Percentiles rank a stretch among this genome's conserved stretches.
phyloP scores from a whole-genome alignment of 2,888 invertebrate species.

The Diachrysia chrysitis region DNA sequence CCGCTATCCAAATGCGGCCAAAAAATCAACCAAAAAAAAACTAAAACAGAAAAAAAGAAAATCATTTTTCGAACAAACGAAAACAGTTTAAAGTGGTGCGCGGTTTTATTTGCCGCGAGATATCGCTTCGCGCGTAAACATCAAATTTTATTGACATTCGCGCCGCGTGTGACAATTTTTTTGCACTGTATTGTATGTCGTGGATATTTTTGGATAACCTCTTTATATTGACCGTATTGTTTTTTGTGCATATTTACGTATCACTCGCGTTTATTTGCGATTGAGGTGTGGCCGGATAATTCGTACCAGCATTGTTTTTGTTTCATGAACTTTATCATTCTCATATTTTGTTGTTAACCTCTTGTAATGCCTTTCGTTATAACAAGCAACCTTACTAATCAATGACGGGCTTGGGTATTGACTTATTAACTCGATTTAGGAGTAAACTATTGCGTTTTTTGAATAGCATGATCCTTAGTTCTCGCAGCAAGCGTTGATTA shows the following conservation, averaged over 20 bases:
- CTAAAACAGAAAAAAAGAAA: constrained; percentile 60
- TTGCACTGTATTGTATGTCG: constrained; percentile 70
- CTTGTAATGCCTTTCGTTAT: background rate
- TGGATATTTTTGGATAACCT: constrained; percentile 61
- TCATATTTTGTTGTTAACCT: background rate
- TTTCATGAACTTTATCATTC: constrained; percentile 6
- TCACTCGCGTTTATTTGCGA: constrained; percentile 45
- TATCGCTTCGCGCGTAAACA: constrained; percentile 80
- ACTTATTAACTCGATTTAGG: background rate
- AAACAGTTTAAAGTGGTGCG: constrained; percentile 70
- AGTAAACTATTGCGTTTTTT: background rate
- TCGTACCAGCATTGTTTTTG: constrained; percentile 6
- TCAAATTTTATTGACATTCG: constrained; percentile 84
- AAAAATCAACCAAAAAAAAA: constrained; percentile 40
- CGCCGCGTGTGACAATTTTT: constrained; percentile 73
- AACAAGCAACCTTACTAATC: background rate
- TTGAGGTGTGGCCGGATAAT: constrained; percentile 37
- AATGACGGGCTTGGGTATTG: background rate
- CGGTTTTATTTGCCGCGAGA: constrained; percentile 74
- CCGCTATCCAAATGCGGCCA: constrained; percentile 36
- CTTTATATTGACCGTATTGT: constrained; percentile 54
- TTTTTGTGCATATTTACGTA: constrained; percentile 51
- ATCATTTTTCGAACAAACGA: constrained; percentile 71
- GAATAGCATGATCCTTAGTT: background rate
- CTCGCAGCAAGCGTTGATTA: background rate